These are phyloP conservation scores for Dicroscelio sp. DNA, from an alignment of 2,888 invertebrate genomes.

Conservation along the genomic window DNA sequence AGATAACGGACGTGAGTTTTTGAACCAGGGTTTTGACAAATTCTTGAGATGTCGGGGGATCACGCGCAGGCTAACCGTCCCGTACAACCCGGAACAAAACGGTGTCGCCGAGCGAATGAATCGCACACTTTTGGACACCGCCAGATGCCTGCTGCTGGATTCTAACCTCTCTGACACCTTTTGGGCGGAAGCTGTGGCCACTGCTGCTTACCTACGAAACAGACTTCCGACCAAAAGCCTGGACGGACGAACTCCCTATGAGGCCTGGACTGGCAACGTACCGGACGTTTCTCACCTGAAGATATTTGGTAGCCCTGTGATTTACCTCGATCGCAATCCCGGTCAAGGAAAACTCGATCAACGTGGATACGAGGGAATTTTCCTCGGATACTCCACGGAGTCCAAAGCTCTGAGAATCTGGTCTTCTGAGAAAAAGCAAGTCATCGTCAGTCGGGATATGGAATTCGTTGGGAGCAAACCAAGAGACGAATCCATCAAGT, in stretches of 20 bases:
- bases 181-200: not conserved
- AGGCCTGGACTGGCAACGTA: not conserved
- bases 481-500: too few species aligned
- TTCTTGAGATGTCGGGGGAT: not conserved
- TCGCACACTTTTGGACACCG: conserved; percentile 4
- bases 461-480: not conserved
- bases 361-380: conserved; percentile 1
- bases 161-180: not conserved
- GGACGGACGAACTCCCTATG: not conserved
- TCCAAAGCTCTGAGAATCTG: conserved; percentile 6
- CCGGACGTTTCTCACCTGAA: conserved; percentile 18
- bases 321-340: not conserved
- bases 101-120: conserved; percentile 30
- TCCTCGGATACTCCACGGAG: conserved; percentile 24
- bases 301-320: conserved; percentile 1
- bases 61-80: not conserved
- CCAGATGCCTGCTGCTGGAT: conserved; percentile 15
- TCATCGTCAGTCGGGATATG: conserved; percentile 2
- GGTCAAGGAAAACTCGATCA: not conserved
- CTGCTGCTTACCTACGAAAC: not conserved
- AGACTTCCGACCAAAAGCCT: not conserved
- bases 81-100: conserved; percentile 37
- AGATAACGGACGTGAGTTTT: conserved; percentile 23
- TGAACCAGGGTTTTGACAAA: not conserved
- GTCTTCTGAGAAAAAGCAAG: not conserved